Percentiles rank a stretch among this genome's conserved stretches.
phyloP scores from a whole-genome alignment of 2,888 invertebrate species.

The Ophion ellenae region DNA sequence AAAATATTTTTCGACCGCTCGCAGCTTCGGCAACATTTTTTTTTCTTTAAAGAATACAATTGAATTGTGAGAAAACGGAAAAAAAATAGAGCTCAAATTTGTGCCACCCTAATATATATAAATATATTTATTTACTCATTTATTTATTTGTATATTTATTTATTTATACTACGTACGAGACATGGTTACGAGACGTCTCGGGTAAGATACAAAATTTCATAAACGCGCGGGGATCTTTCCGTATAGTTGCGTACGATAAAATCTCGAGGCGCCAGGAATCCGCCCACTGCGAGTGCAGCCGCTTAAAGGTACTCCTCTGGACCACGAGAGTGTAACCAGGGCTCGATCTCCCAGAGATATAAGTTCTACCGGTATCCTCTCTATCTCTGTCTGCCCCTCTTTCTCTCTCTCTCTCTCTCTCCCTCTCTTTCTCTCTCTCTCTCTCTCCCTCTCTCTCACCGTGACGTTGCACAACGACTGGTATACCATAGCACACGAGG shows the following conservation, averaged over 20 bases:
- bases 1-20: no score
- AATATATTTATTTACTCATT: no score
- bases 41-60: no score
- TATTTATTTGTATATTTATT: no score
- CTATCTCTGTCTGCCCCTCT: not conserved
- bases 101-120: no score
- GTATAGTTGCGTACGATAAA: constrained; percentile 67
- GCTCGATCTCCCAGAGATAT: constrained; percentile 64
- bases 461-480: no score
- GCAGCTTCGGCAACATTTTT: no score
- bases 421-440: no score
- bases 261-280: constrained; percentile 74
- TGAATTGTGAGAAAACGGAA: no score
- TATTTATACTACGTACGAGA: not conserved
- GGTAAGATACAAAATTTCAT: constrained; percentile 58
- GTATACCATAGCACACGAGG: no score
- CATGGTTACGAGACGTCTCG: constrained; percentile 64
- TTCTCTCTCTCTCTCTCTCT: not conserved
- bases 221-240: constrained; percentile 40
- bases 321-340: constrained; percentile 68
- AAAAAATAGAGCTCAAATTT: no score
- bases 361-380: constrained; percentile 44
- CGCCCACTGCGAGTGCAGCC: constrained; percentile 69
- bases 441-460: no score
- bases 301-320: constrained; percentile 65